These are phyloP conservation scores for Gonioctena quinquepunctata DNA, from an alignment of 1,140 invertebrate genomes.

Conservation along the genomic window DNA sequence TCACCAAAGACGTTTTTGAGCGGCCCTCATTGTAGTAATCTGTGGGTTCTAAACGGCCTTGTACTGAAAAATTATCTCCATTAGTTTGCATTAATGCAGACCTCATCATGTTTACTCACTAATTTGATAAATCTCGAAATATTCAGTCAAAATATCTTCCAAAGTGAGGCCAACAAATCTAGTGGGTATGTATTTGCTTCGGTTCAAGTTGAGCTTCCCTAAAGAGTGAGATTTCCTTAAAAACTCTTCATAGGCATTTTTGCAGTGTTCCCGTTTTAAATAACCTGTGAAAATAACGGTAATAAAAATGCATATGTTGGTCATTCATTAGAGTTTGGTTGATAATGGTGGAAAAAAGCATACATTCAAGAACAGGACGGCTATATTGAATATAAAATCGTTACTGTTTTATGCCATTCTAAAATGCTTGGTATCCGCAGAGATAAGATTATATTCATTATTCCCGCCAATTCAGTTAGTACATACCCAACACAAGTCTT, in stretches of 20 bases:
- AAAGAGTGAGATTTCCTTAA: slow-evolving; percentile 8
- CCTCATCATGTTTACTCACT: slow-evolving; percentile 10
- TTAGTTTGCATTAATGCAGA: not conserved
- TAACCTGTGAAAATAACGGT: slow-evolving; percentile 25
- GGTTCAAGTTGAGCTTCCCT: slow-evolving; percentile 1
- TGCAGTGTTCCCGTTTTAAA: slow-evolving; percentile 30
- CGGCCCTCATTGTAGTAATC: slow-evolving; percentile 30
- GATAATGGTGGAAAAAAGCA: not conserved
- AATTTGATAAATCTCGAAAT: slow-evolving; percentile 32
- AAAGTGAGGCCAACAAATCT: slow-evolving; percentile 30
- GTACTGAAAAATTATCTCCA: slow-evolving; percentile 26
- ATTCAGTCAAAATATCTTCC: slow-evolving; percentile 28
- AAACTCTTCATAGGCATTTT: slow-evolving; percentile 28
- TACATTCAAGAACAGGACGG: not conserved
- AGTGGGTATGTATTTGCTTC: slow-evolving; percentile 26
- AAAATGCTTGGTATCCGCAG: not conserved
- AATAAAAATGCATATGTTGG: not conserved
- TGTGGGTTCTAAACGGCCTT: slow-evolving; percentile 30
- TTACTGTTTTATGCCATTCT: not conserved
- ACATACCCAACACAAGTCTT: slow-evolving; percentile 26
- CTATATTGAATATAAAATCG: not conserved
- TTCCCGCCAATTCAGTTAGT: not conserved
- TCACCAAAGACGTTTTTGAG: slow-evolving; percentile 17
- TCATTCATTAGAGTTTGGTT: not conserved
- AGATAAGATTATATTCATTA: not conserved